Evolutionary conservation across 2,113 vertebrate species (phyloP).

Genomic region (Pampusana beccarii): DNA sequence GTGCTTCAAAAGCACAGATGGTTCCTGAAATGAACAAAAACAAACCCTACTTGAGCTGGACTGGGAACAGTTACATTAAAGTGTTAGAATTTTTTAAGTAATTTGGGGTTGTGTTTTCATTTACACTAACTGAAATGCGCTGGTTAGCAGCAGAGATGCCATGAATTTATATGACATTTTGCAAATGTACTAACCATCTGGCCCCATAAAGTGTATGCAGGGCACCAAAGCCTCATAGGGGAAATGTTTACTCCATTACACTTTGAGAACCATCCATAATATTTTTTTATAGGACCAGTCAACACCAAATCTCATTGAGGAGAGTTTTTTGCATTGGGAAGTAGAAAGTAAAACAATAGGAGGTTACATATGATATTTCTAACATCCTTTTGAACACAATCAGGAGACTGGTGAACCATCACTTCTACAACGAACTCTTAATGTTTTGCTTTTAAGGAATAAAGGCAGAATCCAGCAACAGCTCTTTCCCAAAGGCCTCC

Average conservation of each 20-base stretch:
- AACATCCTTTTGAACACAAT: background rate
- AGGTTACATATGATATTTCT: background rate
- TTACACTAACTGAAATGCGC: constrained; percentile 1
- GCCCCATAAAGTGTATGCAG: background rate
- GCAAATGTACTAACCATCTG: constrained; percentile 52
- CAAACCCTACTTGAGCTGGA: background rate
- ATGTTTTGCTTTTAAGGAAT: background rate
- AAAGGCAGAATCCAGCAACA: background rate
- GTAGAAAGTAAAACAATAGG: background rate
- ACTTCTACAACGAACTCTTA: background rate
- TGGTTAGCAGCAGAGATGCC: constrained; percentile 24
- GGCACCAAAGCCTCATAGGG: background rate
- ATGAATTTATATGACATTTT: constrained; percentile 31
- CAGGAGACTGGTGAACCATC: background rate
- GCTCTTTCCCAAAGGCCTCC: background rate
- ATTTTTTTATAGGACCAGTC: background rate
- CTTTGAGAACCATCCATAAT: constrained; percentile 2
- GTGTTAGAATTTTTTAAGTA: constrained; percentile 6
- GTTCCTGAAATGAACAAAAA: constrained; percentile 30
- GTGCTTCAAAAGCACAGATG: constrained; percentile 41
- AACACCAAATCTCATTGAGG: constrained; percentile 4
- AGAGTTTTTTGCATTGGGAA: background rate
- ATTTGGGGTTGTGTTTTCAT: constrained; percentile 55
- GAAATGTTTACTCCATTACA: background rate
- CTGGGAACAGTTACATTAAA: constrained; percentile 12